A percentile compares a stretch with the other conserved stretches of the same genome.
Evolutionary conservation across 2,888 invertebrate genomes (phyloP).

Genomic region (Steromphala cineraria): DNA sequence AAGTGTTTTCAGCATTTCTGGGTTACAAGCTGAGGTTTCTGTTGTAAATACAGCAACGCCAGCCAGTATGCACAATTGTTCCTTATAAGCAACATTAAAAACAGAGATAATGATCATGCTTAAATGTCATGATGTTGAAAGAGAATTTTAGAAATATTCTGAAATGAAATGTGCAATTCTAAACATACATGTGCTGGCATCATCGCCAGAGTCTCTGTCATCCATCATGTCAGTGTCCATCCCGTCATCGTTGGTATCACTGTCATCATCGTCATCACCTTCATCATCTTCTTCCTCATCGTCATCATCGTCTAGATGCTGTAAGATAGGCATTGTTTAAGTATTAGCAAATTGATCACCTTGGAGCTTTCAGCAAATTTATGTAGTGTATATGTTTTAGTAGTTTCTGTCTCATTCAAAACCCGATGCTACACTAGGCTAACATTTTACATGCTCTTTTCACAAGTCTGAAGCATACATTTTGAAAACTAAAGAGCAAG

Average conservation of each 20-base stretch:
- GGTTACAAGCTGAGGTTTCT: too few species aligned
- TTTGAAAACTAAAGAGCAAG: neutral
- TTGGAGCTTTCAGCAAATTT: neutral
- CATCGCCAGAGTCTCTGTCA: slow-evolving; percentile 69
- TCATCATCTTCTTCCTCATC: slow-evolving; percentile 76
- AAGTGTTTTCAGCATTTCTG: too few species aligned
- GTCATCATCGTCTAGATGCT: slow-evolving; percentile 74
- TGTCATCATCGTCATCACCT: slow-evolving; percentile 75
- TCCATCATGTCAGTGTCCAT: slow-evolving; percentile 73
- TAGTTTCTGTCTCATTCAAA: neutral
- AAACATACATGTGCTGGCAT: slow-evolving; percentile 50
- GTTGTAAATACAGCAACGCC: too few species aligned
- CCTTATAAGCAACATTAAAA: too few species aligned
- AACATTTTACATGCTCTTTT: too few species aligned
- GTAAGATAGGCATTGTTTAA: slow-evolving; percentile 1
- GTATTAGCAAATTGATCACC: slow-evolving; percentile 32
- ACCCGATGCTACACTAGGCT: too few species aligned
- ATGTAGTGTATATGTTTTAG: neutral
- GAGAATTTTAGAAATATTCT: too few species aligned
- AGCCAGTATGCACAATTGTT: too few species aligned
- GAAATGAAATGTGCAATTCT: too few species aligned
- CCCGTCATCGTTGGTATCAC: slow-evolving; percentile 75
- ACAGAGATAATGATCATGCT: too few species aligned
- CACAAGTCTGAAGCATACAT: too few species aligned
- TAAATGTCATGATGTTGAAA: too few species aligned